Evolutionary conservation across 2,888 invertebrate genomes (phyloP).

Genomic region (Lasioglossum vierecki): DNA sequence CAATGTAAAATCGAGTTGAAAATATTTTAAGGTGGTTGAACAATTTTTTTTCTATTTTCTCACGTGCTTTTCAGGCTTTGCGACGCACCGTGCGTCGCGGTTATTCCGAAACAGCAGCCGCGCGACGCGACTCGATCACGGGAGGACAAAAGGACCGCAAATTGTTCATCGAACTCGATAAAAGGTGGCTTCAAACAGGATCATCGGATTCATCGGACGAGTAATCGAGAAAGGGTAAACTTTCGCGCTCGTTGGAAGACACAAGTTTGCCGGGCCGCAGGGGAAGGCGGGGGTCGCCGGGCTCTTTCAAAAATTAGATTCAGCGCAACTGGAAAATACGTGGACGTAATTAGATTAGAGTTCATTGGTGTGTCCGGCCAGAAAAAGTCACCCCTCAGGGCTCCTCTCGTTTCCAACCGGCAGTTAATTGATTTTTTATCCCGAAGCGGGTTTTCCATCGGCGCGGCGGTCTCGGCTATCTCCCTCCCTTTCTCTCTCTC

Average conservation of each 20-base stretch:
- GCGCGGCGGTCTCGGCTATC: not conserved
- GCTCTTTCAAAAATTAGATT: constrained; percentile 21
- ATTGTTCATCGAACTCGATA: constrained; percentile 13
- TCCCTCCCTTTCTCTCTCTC: not conserved
- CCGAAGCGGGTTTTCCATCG: not conserved
- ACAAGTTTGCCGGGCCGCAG: not conserved
- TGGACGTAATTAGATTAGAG: constrained; percentile 23
- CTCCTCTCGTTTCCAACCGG: constrained; percentile 12
- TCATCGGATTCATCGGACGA: constrained; percentile 1
- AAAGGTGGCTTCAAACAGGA: not conserved
- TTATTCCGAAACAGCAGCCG: not conserved
- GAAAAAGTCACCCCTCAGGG: constrained; percentile 19
- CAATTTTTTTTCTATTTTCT: not conserved
- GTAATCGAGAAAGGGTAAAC: constrained; percentile 17
- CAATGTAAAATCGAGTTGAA: not conserved
- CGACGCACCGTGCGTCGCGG: not conserved
- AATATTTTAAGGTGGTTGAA: not conserved
- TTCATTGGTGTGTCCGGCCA: constrained; percentile 11
- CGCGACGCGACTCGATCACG: not conserved
- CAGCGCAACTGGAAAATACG: constrained; percentile 19
- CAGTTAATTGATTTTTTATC: constrained; percentile 28
- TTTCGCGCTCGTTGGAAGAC: constrained; percentile 14
- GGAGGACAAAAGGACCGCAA: not conserved
- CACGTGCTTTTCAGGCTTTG: too few relatives aligned
- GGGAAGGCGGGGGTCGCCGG: too few relatives aligned